A percentile compares a stretch with the other conserved stretches of the same genome.
phyloP scores from a whole-genome alignment of 2,888 invertebrate genomes.

The Uloborus plumipes region DNA sequence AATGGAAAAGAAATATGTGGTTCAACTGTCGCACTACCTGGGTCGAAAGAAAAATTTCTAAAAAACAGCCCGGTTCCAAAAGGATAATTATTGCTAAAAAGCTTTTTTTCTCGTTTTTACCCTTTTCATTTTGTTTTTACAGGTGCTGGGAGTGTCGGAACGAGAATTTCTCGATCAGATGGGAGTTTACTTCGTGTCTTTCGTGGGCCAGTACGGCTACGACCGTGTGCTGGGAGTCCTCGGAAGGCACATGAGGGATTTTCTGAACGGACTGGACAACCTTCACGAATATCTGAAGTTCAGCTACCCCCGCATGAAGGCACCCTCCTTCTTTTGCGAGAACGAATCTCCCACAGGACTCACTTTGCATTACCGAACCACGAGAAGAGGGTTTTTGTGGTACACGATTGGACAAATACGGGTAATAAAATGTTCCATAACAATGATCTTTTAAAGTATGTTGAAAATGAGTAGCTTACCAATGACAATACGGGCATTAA shows the following conservation, averaged over 20 bases:
- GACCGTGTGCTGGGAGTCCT: constrained; percentile 90
- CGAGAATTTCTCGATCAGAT: constrained; percentile 93
- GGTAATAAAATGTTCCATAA: constrained; percentile 4
- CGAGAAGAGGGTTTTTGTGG: constrained; percentile 92
- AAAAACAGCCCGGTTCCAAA: no score
- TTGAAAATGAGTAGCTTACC: no score
- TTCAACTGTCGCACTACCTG: no score
- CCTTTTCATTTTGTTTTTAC: constrained; percentile 67
- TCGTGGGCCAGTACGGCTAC: constrained; percentile 95
- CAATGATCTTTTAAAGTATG: no score
- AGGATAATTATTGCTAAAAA: no score
- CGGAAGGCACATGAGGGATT: constrained; percentile 89
- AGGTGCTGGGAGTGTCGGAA: constrained; percentile 89
- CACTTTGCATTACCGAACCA: constrained; percentile 93
- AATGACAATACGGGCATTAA: no score
- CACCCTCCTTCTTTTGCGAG: constrained; percentile 97
- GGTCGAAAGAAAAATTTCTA: no score
- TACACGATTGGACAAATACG: constrained; percentile 96
- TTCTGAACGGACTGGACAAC: constrained; percentile 93
- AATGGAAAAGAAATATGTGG: no score
- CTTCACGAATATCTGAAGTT: constrained; percentile 97
- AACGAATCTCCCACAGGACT: constrained; percentile 93
- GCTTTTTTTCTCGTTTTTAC: no score
- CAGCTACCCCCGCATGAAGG: constrained; percentile 89
- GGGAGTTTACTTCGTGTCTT: constrained; percentile 93